A percentile compares a stretch with the other conserved stretches of the same genome.
phyloP scores from a whole-genome alignment of 1,140 invertebrate species.

The Homalodisca vitripennis region DNA sequence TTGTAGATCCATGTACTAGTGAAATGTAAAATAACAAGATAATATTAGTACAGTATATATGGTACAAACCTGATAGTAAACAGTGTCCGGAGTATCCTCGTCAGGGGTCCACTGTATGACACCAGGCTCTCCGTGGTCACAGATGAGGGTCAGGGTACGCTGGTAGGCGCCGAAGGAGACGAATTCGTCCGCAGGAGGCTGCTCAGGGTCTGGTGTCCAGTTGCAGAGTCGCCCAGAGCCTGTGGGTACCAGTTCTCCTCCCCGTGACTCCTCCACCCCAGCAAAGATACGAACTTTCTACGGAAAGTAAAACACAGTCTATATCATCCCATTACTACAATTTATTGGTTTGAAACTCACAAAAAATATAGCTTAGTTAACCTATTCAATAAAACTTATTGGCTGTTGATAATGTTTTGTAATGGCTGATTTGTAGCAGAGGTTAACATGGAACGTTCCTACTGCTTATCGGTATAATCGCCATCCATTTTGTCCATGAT shows the following conservation, averaged over 20 bases:
- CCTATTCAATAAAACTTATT: no score
- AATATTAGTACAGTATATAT: no score
- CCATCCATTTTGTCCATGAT: no score
- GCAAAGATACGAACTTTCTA: constrained; percentile 80
- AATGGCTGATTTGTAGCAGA: no score
- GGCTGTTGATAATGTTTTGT: no score
- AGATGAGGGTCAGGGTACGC: constrained; percentile 74
- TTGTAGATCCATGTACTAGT: no score
- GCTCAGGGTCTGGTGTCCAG: constrained; percentile 74
- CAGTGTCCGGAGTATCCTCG: constrained; percentile 80
- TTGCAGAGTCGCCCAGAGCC: constrained; percentile 80
- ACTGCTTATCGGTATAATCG: no score
- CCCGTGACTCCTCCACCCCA: constrained; percentile 65
- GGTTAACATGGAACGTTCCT: no score
- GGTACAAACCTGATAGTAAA: constrained; percentile 85
- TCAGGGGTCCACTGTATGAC: constrained; percentile 87
- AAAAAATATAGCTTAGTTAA: no score
- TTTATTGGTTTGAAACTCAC: no score
- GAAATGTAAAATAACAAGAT: no score
- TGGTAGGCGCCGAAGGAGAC: constrained; percentile 88
- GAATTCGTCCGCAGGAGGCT: constrained; percentile 73
- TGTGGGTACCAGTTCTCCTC: constrained; percentile 64
- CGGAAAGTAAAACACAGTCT: constrained; percentile 14
- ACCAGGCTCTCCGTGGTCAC: constrained; percentile 80
- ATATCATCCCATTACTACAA: no score